Percentiles rank a stretch among this genome's conserved stretches.
These are phyloP conservation scores for Ctenomys sociabilis DNA, from an alignment of 2,113 vertebrate genomes.

Conservation along the genomic window DNA sequence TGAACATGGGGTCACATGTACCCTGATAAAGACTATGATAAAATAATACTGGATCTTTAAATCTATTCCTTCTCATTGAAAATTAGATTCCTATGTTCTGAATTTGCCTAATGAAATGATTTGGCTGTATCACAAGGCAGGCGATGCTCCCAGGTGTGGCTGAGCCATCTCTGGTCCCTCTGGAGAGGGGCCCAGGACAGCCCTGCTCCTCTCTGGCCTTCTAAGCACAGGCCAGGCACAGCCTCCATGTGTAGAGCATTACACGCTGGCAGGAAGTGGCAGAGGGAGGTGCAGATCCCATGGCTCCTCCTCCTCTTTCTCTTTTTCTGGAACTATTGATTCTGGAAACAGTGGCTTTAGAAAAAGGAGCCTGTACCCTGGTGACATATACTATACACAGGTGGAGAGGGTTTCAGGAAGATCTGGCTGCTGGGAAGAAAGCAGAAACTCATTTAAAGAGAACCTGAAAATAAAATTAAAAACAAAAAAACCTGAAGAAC, in stretches of 20 bases:
- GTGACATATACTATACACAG: background rate
- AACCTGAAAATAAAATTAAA: background rate
- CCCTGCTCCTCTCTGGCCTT: background rate
- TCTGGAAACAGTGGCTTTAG: background rate
- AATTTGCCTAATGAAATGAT: background rate
- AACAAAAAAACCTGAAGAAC: background rate
- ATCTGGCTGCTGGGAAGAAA: background rate
- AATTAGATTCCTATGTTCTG: background rate
- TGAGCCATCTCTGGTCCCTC: background rate
- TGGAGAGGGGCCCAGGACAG: background rate
- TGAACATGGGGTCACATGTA: background rate
- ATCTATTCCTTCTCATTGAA: slow-evolving; percentile 9
- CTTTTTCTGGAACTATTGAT: background rate
- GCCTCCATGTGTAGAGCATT: background rate
- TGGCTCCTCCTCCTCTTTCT: background rate
- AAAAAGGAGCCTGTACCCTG: background rate
- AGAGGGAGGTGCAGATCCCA: background rate
- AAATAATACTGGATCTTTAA: background rate
- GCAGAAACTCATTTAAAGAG: background rate
- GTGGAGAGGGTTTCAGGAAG: background rate
- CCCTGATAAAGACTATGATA: background rate
- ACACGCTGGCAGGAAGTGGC: background rate
- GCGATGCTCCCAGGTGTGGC: background rate
- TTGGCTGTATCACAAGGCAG: background rate
- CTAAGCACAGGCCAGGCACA: background rate